phyloP scores from a whole-genome alignment of 2,888 invertebrate genomes.

The Panzeria rudis region DNA sequence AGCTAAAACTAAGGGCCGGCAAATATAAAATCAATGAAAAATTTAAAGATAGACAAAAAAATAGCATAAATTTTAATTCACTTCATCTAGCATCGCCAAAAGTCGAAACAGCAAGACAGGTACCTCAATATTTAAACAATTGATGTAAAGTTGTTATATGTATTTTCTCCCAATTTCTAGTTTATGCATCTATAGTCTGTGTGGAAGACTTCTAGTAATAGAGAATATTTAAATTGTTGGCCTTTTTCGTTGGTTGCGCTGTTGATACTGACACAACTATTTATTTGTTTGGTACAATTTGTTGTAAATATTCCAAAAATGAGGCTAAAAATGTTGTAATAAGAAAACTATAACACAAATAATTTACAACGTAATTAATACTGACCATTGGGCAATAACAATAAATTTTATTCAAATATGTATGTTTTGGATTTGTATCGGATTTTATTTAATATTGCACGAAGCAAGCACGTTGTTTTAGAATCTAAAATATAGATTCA shows the following conservation, averaged over 20 bases:
- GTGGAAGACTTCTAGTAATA: conserved; percentile 42
- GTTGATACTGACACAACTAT: conserved; percentile 1
- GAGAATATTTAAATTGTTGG: conserved; percentile 10
- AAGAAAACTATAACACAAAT: conserved; percentile 54
- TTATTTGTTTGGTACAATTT: conserved; percentile 27
- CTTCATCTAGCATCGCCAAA: not conserved
- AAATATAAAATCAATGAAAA: not conserved
- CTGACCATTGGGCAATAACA: conserved; percentile 55
- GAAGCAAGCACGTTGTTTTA: not conserved
- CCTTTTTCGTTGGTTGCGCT: not conserved
- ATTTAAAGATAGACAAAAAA: not conserved
- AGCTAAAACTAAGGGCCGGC: not conserved
- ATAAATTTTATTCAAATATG: conserved; percentile 43
- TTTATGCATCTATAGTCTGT: conserved; percentile 14
- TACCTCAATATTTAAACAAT: conserved; percentile 19
- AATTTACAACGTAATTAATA: conserved; percentile 63
- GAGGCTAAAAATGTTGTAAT: conserved; percentile 50
- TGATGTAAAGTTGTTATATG: conserved; percentile 43
- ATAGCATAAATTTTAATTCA: not conserved
- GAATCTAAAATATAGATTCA: not conserved
- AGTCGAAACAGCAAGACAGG: conserved; percentile 9
- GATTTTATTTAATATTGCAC: not conserved
- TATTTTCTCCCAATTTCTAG: not conserved
- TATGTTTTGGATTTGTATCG: conserved; percentile 22
- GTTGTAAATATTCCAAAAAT: conserved; percentile 30